phyloP scores from a whole-genome alignment of 1,140 invertebrate genomes.

The Nephila pilipes region DNA sequence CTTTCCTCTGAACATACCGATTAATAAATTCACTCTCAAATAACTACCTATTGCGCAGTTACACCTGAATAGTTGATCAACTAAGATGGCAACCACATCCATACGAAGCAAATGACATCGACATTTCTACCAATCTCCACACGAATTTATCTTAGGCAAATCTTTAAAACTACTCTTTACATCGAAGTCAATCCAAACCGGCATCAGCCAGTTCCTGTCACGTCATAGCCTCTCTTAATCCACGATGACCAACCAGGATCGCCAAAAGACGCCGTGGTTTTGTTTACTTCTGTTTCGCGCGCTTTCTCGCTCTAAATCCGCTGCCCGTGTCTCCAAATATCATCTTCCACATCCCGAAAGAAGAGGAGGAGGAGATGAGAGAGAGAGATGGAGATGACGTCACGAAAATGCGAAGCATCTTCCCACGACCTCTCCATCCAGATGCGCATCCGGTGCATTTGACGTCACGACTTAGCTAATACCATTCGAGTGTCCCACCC shows the following conservation, averaged over 20 bases:
- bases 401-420: slow-evolving; percentile 64
- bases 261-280: not conserved
- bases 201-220: not conserved
- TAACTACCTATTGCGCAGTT: not conserved
- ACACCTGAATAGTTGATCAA: not conserved
- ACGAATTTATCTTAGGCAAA: not conserved
- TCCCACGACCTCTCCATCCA: slow-evolving; percentile 63
- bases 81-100: slow-evolving; percentile 9
- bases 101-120: not conserved
- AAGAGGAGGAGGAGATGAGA: not conserved
- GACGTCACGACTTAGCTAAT: slow-evolving; percentile 46
- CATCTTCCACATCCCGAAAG: not conserved
- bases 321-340: not conserved
- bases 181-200: not conserved
- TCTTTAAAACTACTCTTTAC: not conserved
- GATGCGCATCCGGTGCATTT: slow-evolving; percentile 64
- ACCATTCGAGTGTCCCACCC: not conserved
- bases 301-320: not conserved
- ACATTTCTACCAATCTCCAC: not conserved
- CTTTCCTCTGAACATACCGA: not conserved
- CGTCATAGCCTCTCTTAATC: not conserved
- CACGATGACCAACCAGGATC: not conserved
- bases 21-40: not conserved
- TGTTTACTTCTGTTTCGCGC: slow-evolving; percentile 48
- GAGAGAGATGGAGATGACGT: slow-evolving; percentile 50